Evolutionary conservation across 2,113 vertebrate genomes (phyloP).

Genomic region (Alligator sinensis): DNA sequence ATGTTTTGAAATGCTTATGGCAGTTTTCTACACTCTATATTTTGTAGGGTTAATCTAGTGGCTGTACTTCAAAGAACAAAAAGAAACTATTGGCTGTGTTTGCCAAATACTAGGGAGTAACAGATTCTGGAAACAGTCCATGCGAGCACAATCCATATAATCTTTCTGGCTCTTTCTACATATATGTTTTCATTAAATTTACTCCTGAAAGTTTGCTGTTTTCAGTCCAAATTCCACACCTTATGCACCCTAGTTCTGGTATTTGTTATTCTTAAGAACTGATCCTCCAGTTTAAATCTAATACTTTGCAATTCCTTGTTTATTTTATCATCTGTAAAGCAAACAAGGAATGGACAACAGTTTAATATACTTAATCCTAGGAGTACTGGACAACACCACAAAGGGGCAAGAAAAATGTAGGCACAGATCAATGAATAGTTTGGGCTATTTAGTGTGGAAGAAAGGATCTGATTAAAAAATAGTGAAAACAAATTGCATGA

Average conservation of each 20-base stretch:
- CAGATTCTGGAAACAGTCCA: neutral
- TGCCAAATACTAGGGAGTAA: neutral
- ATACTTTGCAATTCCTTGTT: constrained; percentile 14
- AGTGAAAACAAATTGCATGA: neutral
- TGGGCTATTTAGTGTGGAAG: neutral
- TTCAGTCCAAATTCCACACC: constrained; percentile 3
- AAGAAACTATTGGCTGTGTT: no score
- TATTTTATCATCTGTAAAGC: neutral
- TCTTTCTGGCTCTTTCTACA: neutral
- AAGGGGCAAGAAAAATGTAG: neutral
- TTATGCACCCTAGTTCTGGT: constrained; percentile 33
- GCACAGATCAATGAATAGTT: neutral
- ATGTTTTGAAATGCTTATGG: neutral
- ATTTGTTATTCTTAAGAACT: neutral
- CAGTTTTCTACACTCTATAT: neutral
- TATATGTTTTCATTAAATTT: neutral
- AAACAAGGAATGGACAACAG: neutral
- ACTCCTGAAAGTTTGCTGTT: neutral
- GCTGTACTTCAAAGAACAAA: no score
- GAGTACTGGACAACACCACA: neutral
- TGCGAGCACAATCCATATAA: no score
- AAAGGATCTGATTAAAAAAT: neutral
- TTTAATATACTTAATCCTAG: neutral
- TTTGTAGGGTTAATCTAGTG: neutral
- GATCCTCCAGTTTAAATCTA: neutral